Evolutionary conservation across 2,113 vertebrate genomes (phyloP).

Genomic region (Vulpes lagopus): DNA sequence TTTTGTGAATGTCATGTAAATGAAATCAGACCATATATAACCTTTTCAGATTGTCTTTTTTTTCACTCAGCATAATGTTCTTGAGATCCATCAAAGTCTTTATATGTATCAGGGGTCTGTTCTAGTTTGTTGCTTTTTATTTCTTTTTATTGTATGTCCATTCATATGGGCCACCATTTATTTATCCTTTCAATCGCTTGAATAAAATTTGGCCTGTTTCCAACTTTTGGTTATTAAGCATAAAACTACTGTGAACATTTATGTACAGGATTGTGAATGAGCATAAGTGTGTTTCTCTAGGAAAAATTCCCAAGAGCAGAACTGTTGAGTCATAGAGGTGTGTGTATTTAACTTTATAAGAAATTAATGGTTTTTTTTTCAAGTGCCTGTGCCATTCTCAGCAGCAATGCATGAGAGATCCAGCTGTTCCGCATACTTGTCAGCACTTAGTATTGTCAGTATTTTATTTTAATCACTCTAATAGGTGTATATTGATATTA

Average conservation of each 20-base stretch:
- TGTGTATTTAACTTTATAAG: not conserved
- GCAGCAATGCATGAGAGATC: not conserved
- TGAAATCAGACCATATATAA: not conserved
- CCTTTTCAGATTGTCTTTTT: not conserved
- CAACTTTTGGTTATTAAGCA: not conserved
- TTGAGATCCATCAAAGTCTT: not conserved
- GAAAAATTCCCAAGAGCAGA: not conserved
- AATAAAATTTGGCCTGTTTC: not conserved
- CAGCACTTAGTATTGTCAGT: not conserved
- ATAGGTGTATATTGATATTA: not conserved
- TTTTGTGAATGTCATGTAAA: not conserved
- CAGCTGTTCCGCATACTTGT: not conserved
- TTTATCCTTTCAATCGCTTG: not conserved
- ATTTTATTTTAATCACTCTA: constrained; percentile 1
- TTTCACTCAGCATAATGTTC: not conserved
- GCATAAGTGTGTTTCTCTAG: constrained; percentile 11
- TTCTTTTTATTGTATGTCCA: not conserved
- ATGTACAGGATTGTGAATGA: constrained; percentile 1
- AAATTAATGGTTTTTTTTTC: not conserved
- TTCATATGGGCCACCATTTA: not conserved
- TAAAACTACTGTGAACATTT: not conserved
- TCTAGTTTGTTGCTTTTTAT: not conserved
- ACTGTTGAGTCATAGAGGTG: not conserved
- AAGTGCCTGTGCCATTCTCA: not conserved
- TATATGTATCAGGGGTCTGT: not conserved